Evolutionary conservation across 2,888 invertebrate species (phyloP), one percentile per base, ranked within the genome.

Genomic region (Sinodicranocentrus sp.): DNA sequence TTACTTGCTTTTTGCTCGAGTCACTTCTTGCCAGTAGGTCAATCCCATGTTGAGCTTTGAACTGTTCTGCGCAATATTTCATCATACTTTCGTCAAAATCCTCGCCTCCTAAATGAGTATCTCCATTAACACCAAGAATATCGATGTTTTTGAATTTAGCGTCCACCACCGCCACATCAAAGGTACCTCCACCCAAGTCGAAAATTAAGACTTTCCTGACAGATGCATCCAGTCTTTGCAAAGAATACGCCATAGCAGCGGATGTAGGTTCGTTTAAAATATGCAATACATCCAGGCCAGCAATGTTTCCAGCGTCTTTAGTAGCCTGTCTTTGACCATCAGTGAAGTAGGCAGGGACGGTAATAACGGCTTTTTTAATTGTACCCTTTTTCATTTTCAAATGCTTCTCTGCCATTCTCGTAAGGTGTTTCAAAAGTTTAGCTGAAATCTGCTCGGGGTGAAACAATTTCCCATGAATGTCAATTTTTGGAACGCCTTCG

Each of bases 281-380:
- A 88, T 97, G 93, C 52, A 97, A 91, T 1, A 98, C 96, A 90
- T 97, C 96, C 26, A 97, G 90, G 0, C 95, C 97, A 19, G 97
- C 94, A 89, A 92, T 95, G n/a, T 92, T 92, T 0, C 97, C 97
- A 13, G 97, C 96, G 91, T 97, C 97, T 89, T 94, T 94, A 19
- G 94, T 94, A 1, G 97, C 94, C 89, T 94, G 94, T 39, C 94
- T 91, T 89, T 94, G 94, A 0, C 92, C 91, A 89, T 93, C 93
- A 89, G 93, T 93, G 91, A 94, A 94, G 90, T 96, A 95, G 2
- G 96, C 96, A 1, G 95, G 95, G 2, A 95, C 95, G 1, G 95
- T 95, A 88, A 95, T 92, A 0, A 95, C 95, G 1, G 95, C 95
- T 89, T 95, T 94, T n/a, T 91, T 92, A 84, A 97, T 94, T 48